Evolutionary conservation across 2,797 vertebrate species (phyloP).

Genomic region (Acanthurus tractus): DNA sequence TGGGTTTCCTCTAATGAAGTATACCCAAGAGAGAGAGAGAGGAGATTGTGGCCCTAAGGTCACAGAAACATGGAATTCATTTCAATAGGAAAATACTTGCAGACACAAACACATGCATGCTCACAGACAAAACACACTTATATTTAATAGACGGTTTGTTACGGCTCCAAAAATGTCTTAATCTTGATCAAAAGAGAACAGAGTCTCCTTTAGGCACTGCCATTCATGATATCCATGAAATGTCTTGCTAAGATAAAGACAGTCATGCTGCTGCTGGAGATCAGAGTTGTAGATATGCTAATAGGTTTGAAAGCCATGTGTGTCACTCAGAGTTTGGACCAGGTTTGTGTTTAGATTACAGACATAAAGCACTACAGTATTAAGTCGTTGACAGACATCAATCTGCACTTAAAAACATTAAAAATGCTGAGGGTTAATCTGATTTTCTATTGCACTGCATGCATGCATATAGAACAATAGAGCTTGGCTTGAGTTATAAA

Average conservation of each 20-base stretch:
- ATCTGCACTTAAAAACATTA: conserved; percentile 38
- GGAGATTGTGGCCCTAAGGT: conserved; percentile 39
- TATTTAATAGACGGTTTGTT: conserved; percentile 24
- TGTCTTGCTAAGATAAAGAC: conserved; percentile 14
- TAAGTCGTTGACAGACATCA: conserved; percentile 21
- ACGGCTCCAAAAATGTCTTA: conserved; percentile 33
- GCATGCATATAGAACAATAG: conserved; percentile 19
- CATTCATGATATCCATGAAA: conserved; percentile 27
- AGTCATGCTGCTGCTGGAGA: conserved; percentile 21
- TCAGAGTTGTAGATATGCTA: conserved; percentile 20
- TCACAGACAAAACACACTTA: conserved; percentile 17
- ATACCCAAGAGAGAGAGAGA: conserved; percentile 18
- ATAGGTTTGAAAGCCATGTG: conserved; percentile 25
- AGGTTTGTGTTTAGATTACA: conserved; percentile 22
- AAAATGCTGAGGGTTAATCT: conserved; percentile 29
- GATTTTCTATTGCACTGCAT: conserved; percentile 13
- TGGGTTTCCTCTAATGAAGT: conserved; percentile 39
- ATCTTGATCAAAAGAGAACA: conserved; percentile 31
- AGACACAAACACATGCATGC: conserved; percentile 14
- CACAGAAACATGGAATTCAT: conserved; percentile 33
- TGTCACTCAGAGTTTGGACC: not conserved
- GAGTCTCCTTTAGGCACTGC: not conserved
- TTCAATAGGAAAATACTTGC: conserved; percentile 40
- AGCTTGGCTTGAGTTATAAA: conserved; percentile 28
- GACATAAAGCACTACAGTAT: conserved; percentile 3